These are phyloP conservation scores for Ctenicera cuprea DNA, from an alignment of 2,888 invertebrate species.

Conservation along the genomic window DNA sequence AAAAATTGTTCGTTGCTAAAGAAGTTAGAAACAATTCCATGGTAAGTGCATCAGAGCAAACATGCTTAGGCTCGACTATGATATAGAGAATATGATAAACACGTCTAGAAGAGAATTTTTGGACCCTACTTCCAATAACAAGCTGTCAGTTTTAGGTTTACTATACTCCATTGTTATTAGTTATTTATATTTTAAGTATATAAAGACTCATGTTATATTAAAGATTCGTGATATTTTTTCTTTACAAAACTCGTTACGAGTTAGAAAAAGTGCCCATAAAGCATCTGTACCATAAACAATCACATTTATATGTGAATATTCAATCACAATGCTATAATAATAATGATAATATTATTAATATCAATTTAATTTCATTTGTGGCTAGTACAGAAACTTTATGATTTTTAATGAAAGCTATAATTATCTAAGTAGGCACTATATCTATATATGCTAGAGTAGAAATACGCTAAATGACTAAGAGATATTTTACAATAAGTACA, in stretches of 20 bases:
- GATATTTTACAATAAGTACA: conserved; percentile 49
- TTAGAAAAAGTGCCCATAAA: conserved; percentile 44
- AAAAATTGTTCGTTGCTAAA: conserved; percentile 43
- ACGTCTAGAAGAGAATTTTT: conserved; percentile 40
- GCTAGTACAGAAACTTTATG: conserved; percentile 46
- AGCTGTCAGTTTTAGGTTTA: conserved; percentile 28
- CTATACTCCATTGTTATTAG: conserved; percentile 8
- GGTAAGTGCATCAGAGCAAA: conserved; percentile 30
- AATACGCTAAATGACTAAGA: conserved; percentile 39
- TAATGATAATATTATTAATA: conserved; percentile 32
- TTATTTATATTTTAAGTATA: not conserved
- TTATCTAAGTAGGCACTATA: conserved; percentile 56
- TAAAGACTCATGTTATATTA: conserved; percentile 18
- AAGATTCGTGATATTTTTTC: conserved; percentile 43
- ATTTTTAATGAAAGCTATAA: conserved; percentile 33
- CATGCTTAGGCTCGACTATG: conserved; percentile 15
- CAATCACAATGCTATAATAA: conserved; percentile 21
- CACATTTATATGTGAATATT: conserved; percentile 34
- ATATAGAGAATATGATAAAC: conserved; percentile 14
- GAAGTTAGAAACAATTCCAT: conserved; percentile 37
- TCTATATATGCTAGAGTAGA: conserved; percentile 47
- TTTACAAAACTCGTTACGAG: conserved; percentile 50
- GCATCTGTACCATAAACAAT: conserved; percentile 45
- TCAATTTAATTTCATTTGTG: conserved; percentile 25
- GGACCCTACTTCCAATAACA: conserved; percentile 53